phyloP scores from a whole-genome alignment of 1,140 invertebrate genomes.

The Pseudobourletiella spinata region DNA sequence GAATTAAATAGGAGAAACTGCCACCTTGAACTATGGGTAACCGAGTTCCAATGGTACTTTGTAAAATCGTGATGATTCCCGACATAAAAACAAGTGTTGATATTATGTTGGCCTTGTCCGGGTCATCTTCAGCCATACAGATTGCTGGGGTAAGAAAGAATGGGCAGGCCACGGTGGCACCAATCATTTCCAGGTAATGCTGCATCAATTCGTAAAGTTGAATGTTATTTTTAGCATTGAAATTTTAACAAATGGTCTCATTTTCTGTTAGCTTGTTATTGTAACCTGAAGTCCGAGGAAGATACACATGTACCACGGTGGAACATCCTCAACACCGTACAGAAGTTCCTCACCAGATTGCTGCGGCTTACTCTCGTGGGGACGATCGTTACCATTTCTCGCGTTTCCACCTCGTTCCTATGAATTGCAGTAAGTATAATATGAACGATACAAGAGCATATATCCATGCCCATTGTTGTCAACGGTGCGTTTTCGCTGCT shows the following conservation, averaged over 20 bases:
- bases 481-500: not conserved
- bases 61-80: conserved; percentile 69
- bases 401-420: not conserved
- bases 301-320: conserved; percentile 36
- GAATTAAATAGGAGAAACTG: conserved; percentile 75
- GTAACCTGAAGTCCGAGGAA: conserved; percentile 44
- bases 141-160: conserved; percentile 70
- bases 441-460: not conserved
- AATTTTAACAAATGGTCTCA: too few relatives aligned
- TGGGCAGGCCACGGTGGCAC: conserved; percentile 72
- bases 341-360: conserved; percentile 9
- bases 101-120: conserved; percentile 43
- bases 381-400: not conserved
- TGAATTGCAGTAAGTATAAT: not conserved
- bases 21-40: conserved; percentile 66
- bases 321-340: conserved; percentile 24
- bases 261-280: too few relatives aligned
- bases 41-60: conserved; percentile 42
- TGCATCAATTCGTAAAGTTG: too few relatives aligned
- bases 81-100: conserved; percentile 82
- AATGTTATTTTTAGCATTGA: too few relatives aligned
- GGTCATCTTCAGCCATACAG: conserved; percentile 53
- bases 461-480: not conserved
- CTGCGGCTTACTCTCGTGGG: not conserved
- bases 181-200: conserved; percentile 83